Percentiles rank a stretch among this genome's conserved stretches.
These are phyloP conservation scores for Pogonocherus hispidulus DNA, from an alignment of 2,888 invertebrate species.

Conservation along the genomic window DNA sequence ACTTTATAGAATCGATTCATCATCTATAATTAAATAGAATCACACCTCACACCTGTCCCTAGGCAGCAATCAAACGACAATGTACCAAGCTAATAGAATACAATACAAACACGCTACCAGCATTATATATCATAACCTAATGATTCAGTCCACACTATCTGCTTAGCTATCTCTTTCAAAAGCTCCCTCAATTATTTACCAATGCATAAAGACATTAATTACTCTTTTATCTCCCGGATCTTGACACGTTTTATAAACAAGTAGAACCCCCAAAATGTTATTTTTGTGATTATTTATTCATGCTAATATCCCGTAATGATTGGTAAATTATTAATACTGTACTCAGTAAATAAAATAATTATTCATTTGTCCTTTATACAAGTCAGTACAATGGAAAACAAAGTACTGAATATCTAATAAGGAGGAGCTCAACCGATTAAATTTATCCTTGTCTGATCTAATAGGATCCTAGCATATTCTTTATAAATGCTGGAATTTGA, in stretches of 20 bases:
- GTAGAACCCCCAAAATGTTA: constrained; percentile 47
- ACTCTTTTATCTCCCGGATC: constrained; percentile 57
- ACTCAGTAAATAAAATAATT: background rate
- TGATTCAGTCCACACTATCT: constrained; percentile 64
- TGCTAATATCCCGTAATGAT: constrained; percentile 36
- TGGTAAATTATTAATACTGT: constrained; percentile 9
- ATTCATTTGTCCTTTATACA: background rate
- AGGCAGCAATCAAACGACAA: constrained; percentile 61
- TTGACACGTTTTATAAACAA: constrained; percentile 56
- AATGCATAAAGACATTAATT: constrained; percentile 64
- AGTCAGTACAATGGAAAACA: no score
- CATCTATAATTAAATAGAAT: constrained; percentile 54
- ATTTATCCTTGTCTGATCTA: no score
- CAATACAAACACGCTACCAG: constrained; percentile 62
- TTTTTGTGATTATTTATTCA: constrained; percentile 50
- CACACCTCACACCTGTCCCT: constrained; percentile 66
- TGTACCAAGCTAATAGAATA: constrained; percentile 61
- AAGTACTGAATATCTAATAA: no score
- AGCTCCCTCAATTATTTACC: constrained; percentile 65
- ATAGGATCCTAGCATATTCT: no score
- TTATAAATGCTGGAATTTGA: no score
- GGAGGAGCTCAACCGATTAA: no score
- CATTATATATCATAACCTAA: constrained; percentile 65
- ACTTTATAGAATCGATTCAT: constrained; percentile 25
- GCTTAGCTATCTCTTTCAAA: constrained; percentile 62